phyloP scores from a whole-genome alignment of 2,888 invertebrate genomes.

The Conistra vaccinii region DNA sequence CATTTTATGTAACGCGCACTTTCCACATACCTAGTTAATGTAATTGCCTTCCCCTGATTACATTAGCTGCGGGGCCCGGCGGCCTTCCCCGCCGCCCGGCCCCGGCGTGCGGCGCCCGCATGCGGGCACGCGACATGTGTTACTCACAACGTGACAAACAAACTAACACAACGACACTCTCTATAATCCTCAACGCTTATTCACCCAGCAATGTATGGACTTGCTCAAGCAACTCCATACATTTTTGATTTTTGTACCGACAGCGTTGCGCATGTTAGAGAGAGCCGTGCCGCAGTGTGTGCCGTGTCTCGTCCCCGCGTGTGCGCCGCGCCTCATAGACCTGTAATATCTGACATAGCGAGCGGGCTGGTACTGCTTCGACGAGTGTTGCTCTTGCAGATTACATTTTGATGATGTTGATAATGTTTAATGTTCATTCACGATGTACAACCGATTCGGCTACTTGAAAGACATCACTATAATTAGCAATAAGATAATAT shows the following conservation, averaged over 20 bases:
- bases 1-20: conserved; percentile 91
- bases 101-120: conserved; percentile 51
- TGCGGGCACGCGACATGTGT: conserved; percentile 55
- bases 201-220: conserved; percentile 24
- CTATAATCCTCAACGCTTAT: conserved; percentile 10
- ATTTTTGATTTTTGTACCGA: conserved; percentile 28
- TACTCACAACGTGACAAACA: conserved; percentile 22
- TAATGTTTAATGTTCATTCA: conserved; percentile 75
- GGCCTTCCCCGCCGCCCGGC: conserved; percentile 70
- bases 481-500: conserved; percentile 89
- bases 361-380: conserved; percentile 89
- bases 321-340: conserved; percentile 33
- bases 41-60: conserved; percentile 88
- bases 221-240: conserved; percentile 20
- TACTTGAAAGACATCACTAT: conserved; percentile 84
- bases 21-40: conserved; percentile 85
- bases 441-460: conserved; percentile 84
- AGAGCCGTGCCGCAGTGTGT: background rate
- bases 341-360: conserved; percentile 72
- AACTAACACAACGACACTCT: conserved; percentile 6
- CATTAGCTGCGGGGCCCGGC: conserved; percentile 79
- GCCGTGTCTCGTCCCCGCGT: conserved; percentile 29
- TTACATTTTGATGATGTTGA: conserved; percentile 79
- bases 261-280: conserved; percentile 9
- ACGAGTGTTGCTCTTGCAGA: conserved; percentile 84